These are phyloP conservation scores for Phalacrocorax aristotelis DNA, from an alignment of 2,113 vertebrate species.

Conservation along the genomic window DNA sequence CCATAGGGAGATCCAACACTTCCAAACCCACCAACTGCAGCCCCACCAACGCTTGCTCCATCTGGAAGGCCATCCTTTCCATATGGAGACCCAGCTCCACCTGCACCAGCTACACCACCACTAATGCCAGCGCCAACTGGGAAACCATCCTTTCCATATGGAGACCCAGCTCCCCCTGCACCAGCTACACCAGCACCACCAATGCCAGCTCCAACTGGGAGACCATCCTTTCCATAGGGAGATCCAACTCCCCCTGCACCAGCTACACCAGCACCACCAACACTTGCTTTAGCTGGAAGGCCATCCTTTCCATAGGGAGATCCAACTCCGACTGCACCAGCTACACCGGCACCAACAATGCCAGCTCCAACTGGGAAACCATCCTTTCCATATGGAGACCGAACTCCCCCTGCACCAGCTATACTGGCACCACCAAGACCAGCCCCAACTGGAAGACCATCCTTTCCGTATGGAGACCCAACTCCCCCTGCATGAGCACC, in stretches of 20 bases:
- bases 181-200: not conserved
- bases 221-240: not conserved
- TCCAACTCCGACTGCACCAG: accelerated
- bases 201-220: not conserved
- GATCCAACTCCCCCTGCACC: accelerated
- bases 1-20: accelerated
- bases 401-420: not conserved
- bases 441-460: not conserved
- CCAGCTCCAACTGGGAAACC: too few species aligned
- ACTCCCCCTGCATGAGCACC: not conserved
- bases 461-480: accelerated
- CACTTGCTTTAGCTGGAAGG: not conserved
- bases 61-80: not conserved
- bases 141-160: not conserved
- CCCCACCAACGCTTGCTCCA: not conserved
- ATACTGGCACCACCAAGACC: not conserved
- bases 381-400: not conserved
- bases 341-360: accelerated
- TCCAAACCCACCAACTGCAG: not conserved
- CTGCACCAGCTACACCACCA: not conserved
- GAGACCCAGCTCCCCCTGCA: not conserved
- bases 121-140: too few species aligned
- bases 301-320: not conserved
- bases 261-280: not conserved
- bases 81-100: not conserved